Evolutionary conservation across 2,113 vertebrate species (phyloP).

Genomic region (Cygnus buccinator): DNA sequence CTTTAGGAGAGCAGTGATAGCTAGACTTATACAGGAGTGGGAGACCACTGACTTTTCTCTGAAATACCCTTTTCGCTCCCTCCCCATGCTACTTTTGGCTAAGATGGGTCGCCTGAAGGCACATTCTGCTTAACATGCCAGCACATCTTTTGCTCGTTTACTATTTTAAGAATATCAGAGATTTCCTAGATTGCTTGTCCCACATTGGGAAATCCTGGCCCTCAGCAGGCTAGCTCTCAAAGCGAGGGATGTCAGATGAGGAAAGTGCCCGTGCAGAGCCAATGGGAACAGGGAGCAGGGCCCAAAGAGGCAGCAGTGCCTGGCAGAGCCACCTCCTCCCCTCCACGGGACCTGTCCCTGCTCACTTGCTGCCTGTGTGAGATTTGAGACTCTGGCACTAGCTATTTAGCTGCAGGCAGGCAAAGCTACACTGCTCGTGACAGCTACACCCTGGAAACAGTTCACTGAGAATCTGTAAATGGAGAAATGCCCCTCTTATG

Average conservation of each 20-base stretch:
- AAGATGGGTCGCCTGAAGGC: not conserved
- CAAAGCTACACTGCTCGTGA: not conserved
- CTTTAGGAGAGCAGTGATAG: not conserved
- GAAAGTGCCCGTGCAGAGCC: not conserved
- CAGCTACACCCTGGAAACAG: not conserved
- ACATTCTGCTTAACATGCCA: not conserved
- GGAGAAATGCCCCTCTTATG: not conserved
- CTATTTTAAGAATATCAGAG: not conserved
- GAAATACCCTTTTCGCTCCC: not conserved
- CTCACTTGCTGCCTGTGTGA: not conserved
- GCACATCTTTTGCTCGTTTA: not conserved
- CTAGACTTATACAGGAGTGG: not conserved
- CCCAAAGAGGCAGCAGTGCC: not conserved
- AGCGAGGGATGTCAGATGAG: not conserved
- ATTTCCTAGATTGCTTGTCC: not conserved
- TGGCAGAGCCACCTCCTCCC: not conserved
- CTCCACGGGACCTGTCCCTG: not conserved
- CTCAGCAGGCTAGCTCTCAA: not conserved
- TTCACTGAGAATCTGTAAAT: not conserved
- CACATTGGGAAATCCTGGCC: not conserved
- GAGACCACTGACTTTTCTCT: not conserved
- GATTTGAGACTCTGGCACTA: not conserved
- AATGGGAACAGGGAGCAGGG: not conserved
- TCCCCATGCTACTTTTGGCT: not conserved
- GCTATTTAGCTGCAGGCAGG: not conserved